These are phyloP conservation scores for Sakesphorus luctuosus DNA, from an alignment of 2,113 vertebrate genomes.

Conservation along the genomic window DNA sequence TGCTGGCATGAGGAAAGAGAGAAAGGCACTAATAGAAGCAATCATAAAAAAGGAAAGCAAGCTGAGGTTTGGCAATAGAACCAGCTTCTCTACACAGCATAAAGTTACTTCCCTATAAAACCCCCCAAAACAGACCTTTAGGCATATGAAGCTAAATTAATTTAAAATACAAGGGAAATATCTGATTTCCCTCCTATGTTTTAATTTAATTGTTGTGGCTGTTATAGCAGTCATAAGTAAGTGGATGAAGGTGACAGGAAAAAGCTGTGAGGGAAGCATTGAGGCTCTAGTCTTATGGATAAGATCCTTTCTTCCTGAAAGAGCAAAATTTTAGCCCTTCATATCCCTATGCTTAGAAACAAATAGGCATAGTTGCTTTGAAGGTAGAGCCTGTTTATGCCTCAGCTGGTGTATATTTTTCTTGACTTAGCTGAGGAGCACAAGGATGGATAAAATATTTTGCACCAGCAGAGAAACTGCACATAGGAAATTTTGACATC, in stretches of 20 bases:
- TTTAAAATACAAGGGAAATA: not conserved
- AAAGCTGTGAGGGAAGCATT: not conserved
- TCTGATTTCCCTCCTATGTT: not conserved
- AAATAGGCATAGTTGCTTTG: not conserved
- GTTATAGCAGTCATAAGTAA: not conserved
- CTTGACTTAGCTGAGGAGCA: not conserved
- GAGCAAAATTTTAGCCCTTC: not conserved
- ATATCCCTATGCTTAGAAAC: not conserved
- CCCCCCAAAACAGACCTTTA: accelerated
- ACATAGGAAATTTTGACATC: not conserved
- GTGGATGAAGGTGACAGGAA: not conserved
- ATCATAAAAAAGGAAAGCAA: not conserved
- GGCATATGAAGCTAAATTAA: not conserved
- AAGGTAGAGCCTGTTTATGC: not conserved
- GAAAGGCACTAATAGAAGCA: not conserved
- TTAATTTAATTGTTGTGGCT: not conserved
- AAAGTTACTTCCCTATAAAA: not conserved
- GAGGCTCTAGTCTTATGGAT: not conserved
- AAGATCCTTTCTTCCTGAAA: not conserved
- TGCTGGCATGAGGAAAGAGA: not conserved
- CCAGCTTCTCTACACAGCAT: not conserved
- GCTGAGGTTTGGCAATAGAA: not conserved
- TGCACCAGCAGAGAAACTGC: not conserved
- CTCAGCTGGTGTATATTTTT: not conserved
- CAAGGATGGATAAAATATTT: not conserved